Percentiles rank a stretch among this genome's conserved stretches.
These are phyloP conservation scores for Hirtodrosophila cameraria DNA, from an alignment of 2,888 invertebrate species.

Conservation along the genomic window DNA sequence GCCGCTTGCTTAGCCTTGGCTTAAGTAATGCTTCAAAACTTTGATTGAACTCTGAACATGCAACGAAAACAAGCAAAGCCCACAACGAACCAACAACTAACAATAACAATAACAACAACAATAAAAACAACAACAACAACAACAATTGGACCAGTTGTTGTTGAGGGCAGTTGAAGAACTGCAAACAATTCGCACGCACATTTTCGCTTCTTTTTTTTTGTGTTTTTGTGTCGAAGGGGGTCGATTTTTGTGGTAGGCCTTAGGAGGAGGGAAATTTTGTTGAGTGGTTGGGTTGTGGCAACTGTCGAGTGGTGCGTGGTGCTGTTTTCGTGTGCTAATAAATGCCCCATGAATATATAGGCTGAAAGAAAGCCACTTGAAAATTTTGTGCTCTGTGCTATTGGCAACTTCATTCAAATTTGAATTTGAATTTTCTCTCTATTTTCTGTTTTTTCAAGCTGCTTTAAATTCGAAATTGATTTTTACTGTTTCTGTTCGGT, in stretches of 20 bases:
- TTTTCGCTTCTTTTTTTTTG: slow-evolving; percentile 37
- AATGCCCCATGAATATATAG: slow-evolving; percentile 48
- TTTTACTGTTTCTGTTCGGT: slow-evolving; percentile 34
- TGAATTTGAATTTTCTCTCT: slow-evolving; percentile 41
- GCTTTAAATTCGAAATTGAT: slow-evolving; percentile 57
- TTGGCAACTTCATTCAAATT: slow-evolving; percentile 48
- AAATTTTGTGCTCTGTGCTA: slow-evolving; percentile 27
- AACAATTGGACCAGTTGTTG: slow-evolving; percentile 21
- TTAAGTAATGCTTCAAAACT: slow-evolving; percentile 62
- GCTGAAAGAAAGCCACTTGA: slow-evolving; percentile 44
- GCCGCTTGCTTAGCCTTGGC: slow-evolving; percentile 76
- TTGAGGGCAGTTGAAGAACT: slow-evolving; percentile 54
- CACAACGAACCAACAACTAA: slow-evolving; percentile 33
- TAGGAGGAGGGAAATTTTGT: not conserved
- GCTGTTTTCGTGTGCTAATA: slow-evolving; percentile 34
- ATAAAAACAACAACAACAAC: slow-evolving; percentile 12
- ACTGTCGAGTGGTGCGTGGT: slow-evolving; percentile 33
- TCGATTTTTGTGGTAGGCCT: not conserved
- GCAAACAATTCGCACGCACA: slow-evolving; percentile 72
- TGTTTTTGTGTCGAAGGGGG: slow-evolving; percentile 8
- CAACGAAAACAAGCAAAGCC: too few relatives aligned
- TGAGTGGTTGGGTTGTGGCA: not conserved
- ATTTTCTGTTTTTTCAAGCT: slow-evolving; percentile 17
- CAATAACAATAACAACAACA: slow-evolving; percentile 23
- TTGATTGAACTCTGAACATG: slow-evolving; percentile 76